Evolutionary conservation across 2,797 vertebrate species (phyloP), one percentile per base, ranked within the genome.

Genomic region (Eulemur coronatus): DNA sequence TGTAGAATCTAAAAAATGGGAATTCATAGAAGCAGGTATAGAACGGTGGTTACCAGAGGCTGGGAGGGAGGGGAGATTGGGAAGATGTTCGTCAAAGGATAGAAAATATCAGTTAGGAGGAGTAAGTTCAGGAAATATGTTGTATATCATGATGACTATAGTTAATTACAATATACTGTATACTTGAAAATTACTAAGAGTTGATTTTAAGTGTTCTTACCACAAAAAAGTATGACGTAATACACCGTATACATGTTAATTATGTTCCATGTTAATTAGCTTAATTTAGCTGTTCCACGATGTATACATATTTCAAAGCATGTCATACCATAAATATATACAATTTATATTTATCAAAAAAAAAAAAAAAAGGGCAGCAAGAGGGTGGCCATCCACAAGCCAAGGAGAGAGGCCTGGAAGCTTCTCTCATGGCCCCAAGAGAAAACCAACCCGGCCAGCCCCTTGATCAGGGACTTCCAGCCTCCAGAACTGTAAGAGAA

Each of bases 181-280:
- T 35, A 69, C 30, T 61, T 81, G 28, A 95, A 95, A 88, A 61
- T 7, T 84, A 30, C n/a, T 76, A 24, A 87, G 52, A 57, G 55
- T 13, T 55, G 10, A 84, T 46, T 82, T 59, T 76, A 75, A 95
- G n/a, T 46, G 10, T 70, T 30, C 13, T 84, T 33, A 88, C 12
- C 38, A 50, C 28, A 65, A 65, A 89, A 20, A 84, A 95, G 82
- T 15, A 67, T 75, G 33, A 46, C 38, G 24, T 20, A 70, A 63
- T 50, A 26, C 24, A 80, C 63, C 15, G n/a, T 33, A 65, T n/a
- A 65, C 63, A 65, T 65, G 63, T 65, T n/a, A n/a, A 63, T 63
- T 61, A 61, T 15, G 30, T 63, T 63, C 15, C 24, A 30, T 61
- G 20, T 22, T 84, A 55, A 61, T 46, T 43, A 18, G 52, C 13